phyloP scores from a whole-genome alignment of 2,797 vertebrate species.

The Falco concolor region DNA sequence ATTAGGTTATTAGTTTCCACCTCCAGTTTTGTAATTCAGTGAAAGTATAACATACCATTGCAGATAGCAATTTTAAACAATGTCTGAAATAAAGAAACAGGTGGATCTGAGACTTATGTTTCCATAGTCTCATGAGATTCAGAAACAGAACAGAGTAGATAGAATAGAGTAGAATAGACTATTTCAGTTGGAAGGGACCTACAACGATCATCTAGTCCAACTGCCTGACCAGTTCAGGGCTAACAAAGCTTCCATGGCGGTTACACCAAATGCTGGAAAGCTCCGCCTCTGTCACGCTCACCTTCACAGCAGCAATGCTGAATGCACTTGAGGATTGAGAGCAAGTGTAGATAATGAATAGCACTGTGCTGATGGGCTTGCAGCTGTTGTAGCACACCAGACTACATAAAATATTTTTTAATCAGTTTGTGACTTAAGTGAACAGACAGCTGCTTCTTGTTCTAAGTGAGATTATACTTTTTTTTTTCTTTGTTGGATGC shows the following conservation, averaged over 20 bases:
- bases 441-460: not conserved
- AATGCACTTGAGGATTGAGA: not conserved
- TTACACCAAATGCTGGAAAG: not conserved
- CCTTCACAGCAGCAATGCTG: not conserved
- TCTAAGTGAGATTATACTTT: not conserved
- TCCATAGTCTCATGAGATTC: not conserved
- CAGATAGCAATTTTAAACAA: not conserved
- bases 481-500: not conserved
- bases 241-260: not conserved
- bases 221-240: not conserved
- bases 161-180: not conserved
- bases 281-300: not conserved
- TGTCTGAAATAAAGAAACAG: not conserved
- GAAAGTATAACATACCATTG: not conserved
- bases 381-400: not conserved
- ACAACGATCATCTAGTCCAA: not conserved
- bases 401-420: not conserved
- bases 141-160: not conserved
- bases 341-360: not conserved
- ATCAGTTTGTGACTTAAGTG: not conserved
- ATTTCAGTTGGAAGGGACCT: not conserved
- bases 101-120: not conserved
- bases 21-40: not conserved
- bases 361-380: not conserved
- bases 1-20: not conserved